Base-by-base conservation (phyloP, 1,140 invertebrate genomes). In the Caenorhabditis latens region DNA sequence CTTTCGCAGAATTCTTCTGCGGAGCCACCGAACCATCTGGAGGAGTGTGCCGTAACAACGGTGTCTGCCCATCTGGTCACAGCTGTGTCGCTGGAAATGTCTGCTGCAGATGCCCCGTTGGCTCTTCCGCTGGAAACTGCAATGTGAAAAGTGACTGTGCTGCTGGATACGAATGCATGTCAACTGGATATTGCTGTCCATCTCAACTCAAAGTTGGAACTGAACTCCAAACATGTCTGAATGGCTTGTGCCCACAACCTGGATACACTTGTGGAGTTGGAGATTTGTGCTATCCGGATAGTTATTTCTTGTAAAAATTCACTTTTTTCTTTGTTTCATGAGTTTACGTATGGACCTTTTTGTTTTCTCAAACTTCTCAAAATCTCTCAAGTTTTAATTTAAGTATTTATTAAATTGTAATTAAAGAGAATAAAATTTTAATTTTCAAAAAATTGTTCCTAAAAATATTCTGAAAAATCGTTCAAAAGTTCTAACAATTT, bases 91-190 rank as follows among this genome's bases (percentile, higher is more conserved):
- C 71, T 42, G 71, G 71, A 79, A 79, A 79, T 50, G 71, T 79
- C 14, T 79, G 71, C 9, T 79, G 71, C 53, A 46, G 71, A 53
- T 79, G 71, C 53, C 71, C 71, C 50, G 71, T 79, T 32, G 71
- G 71, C 32, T 48, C 71, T 0, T 53, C 46, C 24, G 71, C 71
- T 53, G 71, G 71, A 53, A 79, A 50, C 46, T 79, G 71, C n/a
- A n/a, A 14, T 11, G 46, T 13, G 8, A 19, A 79, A 50, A 79
- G 71, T 79, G 71, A 79, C 13, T 79, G 71, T 50, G 43, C 71
- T 21, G 71, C 71, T 79, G 71, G 71, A 79, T 79, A 79, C 19
- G 71, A 79, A 50, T 79, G 71, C 46, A 79, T 79, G 71, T 13
- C 13, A 4, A 79, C 71, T 24, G 71, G 71, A 79, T 79, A 79